Evolutionary conservation across 2,113 vertebrate species (phyloP).

Genomic region (Triplophysa dalaica): DNA sequence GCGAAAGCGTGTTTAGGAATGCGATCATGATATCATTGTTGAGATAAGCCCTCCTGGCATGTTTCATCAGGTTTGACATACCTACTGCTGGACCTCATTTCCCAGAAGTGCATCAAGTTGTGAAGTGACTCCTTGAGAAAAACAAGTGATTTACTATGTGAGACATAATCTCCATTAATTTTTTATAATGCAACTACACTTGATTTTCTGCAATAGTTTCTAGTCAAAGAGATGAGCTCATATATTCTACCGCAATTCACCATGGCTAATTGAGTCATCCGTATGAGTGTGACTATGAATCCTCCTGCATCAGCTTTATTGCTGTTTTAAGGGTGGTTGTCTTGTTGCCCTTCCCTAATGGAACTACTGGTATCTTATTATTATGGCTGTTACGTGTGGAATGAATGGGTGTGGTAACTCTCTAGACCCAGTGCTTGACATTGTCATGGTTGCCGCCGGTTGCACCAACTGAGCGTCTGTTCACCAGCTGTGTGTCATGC

Average conservation of each 20-base stretch:
- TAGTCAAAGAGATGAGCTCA: background rate
- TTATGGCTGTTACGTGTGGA: slow-evolving; percentile 46
- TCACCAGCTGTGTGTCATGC: slow-evolving; percentile 15
- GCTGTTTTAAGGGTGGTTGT: background rate
- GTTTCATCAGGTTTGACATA: slow-evolving; percentile 37
- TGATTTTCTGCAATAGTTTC: background rate
- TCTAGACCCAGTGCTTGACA: background rate
- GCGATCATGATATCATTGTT: background rate
- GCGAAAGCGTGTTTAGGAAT: slow-evolving; percentile 30
- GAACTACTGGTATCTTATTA: slow-evolving; percentile 17
- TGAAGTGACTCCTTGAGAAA: background rate
- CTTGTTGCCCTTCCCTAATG: slow-evolving; percentile 27
- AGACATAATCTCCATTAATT: background rate
- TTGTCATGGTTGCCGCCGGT: background rate
- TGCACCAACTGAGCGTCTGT: slow-evolving; percentile 11
- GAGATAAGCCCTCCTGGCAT: slow-evolving; percentile 28
- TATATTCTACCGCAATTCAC: background rate
- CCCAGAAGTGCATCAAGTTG: background rate
- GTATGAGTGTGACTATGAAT: background rate
- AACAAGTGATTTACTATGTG: background rate
- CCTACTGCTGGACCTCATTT: slow-evolving; percentile 24
- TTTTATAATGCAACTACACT: background rate
- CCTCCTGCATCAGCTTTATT: background rate
- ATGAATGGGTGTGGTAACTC: slow-evolving; percentile 40
- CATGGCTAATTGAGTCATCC: too few relatives aligned